These are phyloP conservation scores for Drosophila aff. DNA, from an alignment of 1,140 invertebrate genomes.

Conservation along the genomic window DNA sequence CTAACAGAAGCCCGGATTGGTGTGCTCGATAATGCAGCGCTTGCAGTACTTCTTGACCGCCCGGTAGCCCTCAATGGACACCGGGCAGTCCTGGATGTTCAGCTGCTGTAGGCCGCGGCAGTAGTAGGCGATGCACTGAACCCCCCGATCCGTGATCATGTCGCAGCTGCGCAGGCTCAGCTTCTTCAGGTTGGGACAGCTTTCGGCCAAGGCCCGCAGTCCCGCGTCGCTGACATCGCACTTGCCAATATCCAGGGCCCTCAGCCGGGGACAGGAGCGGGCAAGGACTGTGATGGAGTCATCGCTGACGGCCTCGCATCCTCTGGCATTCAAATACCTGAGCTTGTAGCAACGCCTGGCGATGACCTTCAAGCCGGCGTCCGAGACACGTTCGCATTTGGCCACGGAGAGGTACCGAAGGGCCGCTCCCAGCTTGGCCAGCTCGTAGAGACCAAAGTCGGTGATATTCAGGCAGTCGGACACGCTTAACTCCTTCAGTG, in stretches of 20 bases:
- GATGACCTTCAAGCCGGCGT: conserved; percentile 94
- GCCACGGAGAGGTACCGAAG: conserved; percentile 94
- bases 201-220: conserved; percentile 92
- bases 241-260: conserved; percentile 95
- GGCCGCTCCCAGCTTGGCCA: conserved; percentile 94
- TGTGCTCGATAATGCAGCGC: conserved; percentile 96
- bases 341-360: conserved; percentile 95
- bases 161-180: conserved; percentile 95
- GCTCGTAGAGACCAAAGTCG: conserved; percentile 95
- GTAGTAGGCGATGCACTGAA: conserved; percentile 94
- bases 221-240: conserved; percentile 96
- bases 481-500: conserved; percentile 93
- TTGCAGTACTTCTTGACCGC: conserved; percentile 96
- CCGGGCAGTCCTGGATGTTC: conserved; percentile 96
- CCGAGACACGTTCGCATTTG: conserved; percentile 94
- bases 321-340: conserved; percentile 95
- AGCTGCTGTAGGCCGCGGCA: conserved; percentile 94
- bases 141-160: conserved; percentile 93
- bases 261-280: conserved; percentile 91
- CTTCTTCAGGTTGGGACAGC: conserved; percentile 96
- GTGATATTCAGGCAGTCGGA: conserved; percentile 95
- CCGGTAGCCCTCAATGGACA: conserved; percentile 94
- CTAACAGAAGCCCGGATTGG: conserved; percentile 95
- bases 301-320: conserved; percentile 96
- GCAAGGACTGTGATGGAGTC: conserved; percentile 94